These are phyloP conservation scores for Colossoma macropomum DNA, from an alignment of 2,113 vertebrate genomes.

Conservation along the genomic window DNA sequence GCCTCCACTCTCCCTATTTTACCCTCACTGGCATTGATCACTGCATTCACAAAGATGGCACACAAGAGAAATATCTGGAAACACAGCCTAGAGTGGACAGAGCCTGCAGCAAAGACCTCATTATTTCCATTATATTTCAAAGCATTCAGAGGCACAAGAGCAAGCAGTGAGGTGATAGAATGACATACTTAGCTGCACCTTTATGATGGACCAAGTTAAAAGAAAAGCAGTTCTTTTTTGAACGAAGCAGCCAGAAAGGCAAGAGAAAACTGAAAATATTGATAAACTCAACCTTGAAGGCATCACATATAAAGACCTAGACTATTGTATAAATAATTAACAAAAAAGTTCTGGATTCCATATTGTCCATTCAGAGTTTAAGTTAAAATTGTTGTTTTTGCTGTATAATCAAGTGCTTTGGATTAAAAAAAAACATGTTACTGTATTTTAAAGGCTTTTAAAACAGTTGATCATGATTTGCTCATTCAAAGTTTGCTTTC, in stretches of 20 bases:
- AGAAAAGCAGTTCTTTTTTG: background rate
- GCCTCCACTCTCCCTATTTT: conserved; percentile 32
- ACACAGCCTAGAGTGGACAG: conserved; percentile 19
- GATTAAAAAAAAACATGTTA: too few species aligned
- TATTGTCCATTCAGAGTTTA: too few species aligned
- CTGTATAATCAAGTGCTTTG: too few species aligned
- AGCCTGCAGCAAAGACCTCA: conserved; percentile 12
- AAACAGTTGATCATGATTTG: too few species aligned
- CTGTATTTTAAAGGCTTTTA: too few species aligned
- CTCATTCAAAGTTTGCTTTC: too few species aligned
- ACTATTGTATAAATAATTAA: background rate
- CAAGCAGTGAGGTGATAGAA: conserved; percentile 1
- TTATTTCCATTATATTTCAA: conserved; percentile 1
- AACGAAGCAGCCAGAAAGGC: background rate
- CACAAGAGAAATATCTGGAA: conserved; percentile 30
- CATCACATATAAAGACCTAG: background rate
- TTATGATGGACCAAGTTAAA: conserved; percentile 8
- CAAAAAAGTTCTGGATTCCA: too few species aligned
- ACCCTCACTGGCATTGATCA: conserved; percentile 42
- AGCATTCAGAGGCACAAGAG: conserved; percentile 4
- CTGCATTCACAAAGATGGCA: conserved; percentile 15
- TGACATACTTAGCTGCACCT: conserved; percentile 6
- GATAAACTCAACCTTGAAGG: background rate
- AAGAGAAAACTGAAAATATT: too few species aligned
- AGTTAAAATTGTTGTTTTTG: too few species aligned